phyloP scores from a whole-genome alignment of 2,113 vertebrate species.

The Cyprinus carpio region DNA sequence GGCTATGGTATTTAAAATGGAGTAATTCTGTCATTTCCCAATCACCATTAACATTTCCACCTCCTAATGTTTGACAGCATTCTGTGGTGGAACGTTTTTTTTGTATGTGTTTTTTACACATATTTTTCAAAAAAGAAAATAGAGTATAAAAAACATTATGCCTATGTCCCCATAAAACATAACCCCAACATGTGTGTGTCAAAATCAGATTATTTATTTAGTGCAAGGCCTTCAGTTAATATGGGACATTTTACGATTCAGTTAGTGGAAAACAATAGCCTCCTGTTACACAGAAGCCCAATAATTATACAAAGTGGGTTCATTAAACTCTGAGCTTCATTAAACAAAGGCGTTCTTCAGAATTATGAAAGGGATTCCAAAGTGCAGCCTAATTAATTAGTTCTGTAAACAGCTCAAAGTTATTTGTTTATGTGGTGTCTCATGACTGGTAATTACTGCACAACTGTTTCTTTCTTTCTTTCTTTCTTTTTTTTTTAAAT shows the following conservation, averaged over 20 bases:
- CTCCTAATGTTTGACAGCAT: no score
- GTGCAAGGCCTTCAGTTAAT: neutral
- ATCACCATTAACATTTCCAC: no score
- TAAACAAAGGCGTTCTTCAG: constrained; percentile 44
- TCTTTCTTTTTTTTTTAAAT: no score
- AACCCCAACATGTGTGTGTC: no score
- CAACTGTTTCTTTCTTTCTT: neutral
- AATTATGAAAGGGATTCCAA: constrained; percentile 2
- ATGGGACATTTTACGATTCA: neutral
- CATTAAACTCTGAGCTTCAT: constrained; percentile 34
- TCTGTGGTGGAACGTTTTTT: no score
- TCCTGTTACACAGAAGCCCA: constrained; percentile 6
- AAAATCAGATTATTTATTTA: neutral
- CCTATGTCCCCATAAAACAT: no score
- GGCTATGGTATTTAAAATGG: no score
- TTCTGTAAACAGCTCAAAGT: neutral
- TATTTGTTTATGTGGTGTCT: constrained; percentile 22
- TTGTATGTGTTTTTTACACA: no score
- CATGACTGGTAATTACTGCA: constrained; percentile 12
- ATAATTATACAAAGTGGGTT: constrained; percentile 34
- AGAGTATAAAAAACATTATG: no score
- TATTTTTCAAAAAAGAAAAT: no score
- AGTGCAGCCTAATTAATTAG: constrained; percentile 12
- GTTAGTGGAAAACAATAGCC: constrained; percentile 14
- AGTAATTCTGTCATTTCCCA: no score